Conservation (phyloP, 1,140 invertebrate species). For the Ips typographus region DNA sequence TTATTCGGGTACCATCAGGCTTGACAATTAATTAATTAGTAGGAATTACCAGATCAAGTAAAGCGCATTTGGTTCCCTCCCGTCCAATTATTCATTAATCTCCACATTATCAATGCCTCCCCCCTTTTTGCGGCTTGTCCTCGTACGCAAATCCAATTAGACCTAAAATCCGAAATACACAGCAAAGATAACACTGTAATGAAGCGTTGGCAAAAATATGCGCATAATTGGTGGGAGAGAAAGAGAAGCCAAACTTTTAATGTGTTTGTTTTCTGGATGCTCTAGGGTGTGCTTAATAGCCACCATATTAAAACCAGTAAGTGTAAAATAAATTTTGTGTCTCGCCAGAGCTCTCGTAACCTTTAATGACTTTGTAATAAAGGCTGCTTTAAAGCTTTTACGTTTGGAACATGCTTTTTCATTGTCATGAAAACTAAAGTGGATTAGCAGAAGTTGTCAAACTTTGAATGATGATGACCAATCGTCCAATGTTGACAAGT, state of each 20-base stretch:
- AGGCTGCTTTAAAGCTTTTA: constrained; percentile 5
- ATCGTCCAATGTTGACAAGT: too few species aligned
- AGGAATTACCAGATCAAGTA: too few species aligned
- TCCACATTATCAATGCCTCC: not conserved
- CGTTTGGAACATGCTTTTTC: constrained; percentile 1
- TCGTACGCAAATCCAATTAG: constrained; percentile 1
- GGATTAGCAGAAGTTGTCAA: too few species aligned
- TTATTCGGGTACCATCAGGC: too few species aligned
- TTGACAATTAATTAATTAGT: too few species aligned
- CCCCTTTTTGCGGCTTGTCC: not conserved
- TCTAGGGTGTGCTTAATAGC: constrained; percentile 19
- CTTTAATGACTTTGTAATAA: constrained; percentile 20
- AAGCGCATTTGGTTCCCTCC: not conserved
- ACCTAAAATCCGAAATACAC: constrained; percentile 2
- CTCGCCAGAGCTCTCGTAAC: constrained; percentile 19
- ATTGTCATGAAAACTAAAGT: too few species aligned
- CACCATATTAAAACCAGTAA: constrained; percentile 23
- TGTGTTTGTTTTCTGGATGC: constrained; percentile 24
- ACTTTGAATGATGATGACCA: too few species aligned
- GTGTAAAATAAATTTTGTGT: constrained; percentile 25
- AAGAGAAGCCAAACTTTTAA: constrained; percentile 20
- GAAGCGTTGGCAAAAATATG: constrained; percentile 14
- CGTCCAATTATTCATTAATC: too few species aligned
- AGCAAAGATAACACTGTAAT: constrained; percentile 3
- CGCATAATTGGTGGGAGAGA: constrained; percentile 16